These are phyloP conservation scores for Erannis defoliaria DNA, from an alignment of 2,888 invertebrate genomes.

Conservation along the genomic window DNA sequence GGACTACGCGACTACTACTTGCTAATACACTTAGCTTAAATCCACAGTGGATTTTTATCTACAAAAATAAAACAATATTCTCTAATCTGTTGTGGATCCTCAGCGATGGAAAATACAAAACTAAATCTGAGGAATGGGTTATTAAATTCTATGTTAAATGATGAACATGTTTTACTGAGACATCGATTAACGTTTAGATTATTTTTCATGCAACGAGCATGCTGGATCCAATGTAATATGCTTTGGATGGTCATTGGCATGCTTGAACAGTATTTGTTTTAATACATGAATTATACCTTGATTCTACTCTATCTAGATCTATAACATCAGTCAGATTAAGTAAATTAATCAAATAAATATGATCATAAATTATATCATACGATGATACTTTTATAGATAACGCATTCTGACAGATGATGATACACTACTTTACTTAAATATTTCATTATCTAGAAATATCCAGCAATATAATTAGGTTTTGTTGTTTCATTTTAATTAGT, in stretches of 20 bases:
- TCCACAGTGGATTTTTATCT: constrained; percentile 29
- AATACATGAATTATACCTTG: constrained; percentile 1
- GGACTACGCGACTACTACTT: constrained; percentile 63
- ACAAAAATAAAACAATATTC: constrained; percentile 26
- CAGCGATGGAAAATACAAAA: constrained; percentile 1
- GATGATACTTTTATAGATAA: background rate
- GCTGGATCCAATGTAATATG: constrained; percentile 60
- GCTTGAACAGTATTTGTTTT: constrained; percentile 50
- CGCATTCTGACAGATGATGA: constrained; percentile 16
- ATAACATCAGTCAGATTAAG: constrained; percentile 35
- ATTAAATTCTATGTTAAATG: constrained; percentile 30
- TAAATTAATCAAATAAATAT: background rate
- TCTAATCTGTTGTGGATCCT: constrained; percentile 10
- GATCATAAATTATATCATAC: background rate
- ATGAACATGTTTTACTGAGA: constrained; percentile 39
- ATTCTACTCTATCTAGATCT: constrained; percentile 26
- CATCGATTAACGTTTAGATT: constrained; percentile 22
- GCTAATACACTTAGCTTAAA: constrained; percentile 63
- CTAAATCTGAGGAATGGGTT: constrained; percentile 2
- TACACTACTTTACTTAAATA: constrained; percentile 19
- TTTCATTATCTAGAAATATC: constrained; percentile 9
- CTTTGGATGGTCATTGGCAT: constrained; percentile 61
- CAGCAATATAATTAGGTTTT: constrained; percentile 8
- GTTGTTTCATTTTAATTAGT: background rate
- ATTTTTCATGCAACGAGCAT: constrained; percentile 75